These are phyloP conservation scores for Orthonyx spaldingii DNA, from an alignment of 2,113 vertebrate species.

Conservation along the genomic window DNA sequence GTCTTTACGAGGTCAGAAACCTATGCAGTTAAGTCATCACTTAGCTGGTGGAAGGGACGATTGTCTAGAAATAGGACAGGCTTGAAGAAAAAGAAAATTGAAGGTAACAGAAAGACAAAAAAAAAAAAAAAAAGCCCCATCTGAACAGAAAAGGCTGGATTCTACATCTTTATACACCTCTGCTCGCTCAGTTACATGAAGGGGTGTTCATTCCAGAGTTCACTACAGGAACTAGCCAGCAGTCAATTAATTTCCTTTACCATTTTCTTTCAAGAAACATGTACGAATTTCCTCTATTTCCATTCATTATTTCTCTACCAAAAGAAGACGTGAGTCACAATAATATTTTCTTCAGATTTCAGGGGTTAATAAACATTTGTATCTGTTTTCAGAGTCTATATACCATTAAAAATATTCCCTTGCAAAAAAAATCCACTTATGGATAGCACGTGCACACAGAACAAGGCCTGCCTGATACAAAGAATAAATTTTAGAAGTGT, in stretches of 20 bases:
- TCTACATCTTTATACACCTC: neutral
- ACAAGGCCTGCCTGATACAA: neutral
- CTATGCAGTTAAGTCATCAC: neutral
- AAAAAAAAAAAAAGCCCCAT: too few relatives aligned
- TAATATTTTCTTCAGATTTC: neutral
- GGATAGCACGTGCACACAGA: neutral
- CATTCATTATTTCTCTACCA: neutral
- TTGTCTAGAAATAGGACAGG: neutral
- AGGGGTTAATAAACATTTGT: neutral
- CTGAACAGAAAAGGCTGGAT: neutral
- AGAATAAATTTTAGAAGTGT: neutral
- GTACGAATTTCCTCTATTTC: neutral
- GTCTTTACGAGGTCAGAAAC: neutral
- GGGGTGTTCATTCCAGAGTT: neutral
- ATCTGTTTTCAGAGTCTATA: neutral
- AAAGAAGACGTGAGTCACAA: neutral
- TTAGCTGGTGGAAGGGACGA: neutral
- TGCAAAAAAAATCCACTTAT: neutral
- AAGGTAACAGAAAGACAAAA: neutral
- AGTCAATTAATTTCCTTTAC: neutral
- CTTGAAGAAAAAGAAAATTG: neutral
- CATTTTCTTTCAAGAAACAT: neutral
- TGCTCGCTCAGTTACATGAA: neutral
- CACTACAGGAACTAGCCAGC: neutral
- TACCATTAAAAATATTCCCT: neutral